Base-by-base conservation (phyloP, 2,113 vertebrate genomes). In the Epinephelus lanceolatus region DNA sequence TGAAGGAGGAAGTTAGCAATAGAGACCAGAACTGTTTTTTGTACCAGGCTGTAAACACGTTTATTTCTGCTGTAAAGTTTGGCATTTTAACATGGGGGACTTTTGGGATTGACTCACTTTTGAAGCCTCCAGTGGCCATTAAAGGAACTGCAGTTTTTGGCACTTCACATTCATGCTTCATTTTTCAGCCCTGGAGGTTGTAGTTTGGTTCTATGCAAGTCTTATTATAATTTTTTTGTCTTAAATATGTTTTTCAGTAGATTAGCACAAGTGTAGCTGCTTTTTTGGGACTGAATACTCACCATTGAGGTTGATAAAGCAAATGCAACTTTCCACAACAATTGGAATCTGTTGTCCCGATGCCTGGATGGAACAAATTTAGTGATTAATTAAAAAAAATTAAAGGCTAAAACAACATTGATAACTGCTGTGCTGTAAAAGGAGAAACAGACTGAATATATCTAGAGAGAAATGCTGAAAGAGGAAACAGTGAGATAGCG, bases 251-350 rank as follows among this genome's bases (percentile, higher is more conserved):
- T 23, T 74, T 53, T 12, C 18, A 55, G 47, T 30, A 33, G 4
- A 30, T 12, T 9, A 37, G 33, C 33, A 7, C 33, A 37, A 37
- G 33, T 45, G 4, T 37, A 27, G 19, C 5, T 53, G 5, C 40
- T n/a, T 57, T 42, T 47, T 40, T 27, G 11, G 11, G 71, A 3
- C 55, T 19, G 3, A 75, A 55, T 14, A 80, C 95, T 93, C 88
- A 97, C 97, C 97, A 1, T 97, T 94, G 53, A 97, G 94, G 88
- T 97, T 97, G 69, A 97, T 97, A 76, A 95, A 97, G 23, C 95
- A 94, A 82, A 97, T 91, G 71, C 97, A 97, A 68, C 96, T 97
- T 91, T 97, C 94, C 74, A 97, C 96, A 76, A 98, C 95, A 12
- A 93, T 23, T 33, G 95, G 96, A 83, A 96, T 93, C 45, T 89